Percentiles rank a stretch among this genome's conserved stretches.
Evolutionary conservation across 2,113 vertebrate genomes (phyloP).

Genomic region (Melospiza georgiana): DNA sequence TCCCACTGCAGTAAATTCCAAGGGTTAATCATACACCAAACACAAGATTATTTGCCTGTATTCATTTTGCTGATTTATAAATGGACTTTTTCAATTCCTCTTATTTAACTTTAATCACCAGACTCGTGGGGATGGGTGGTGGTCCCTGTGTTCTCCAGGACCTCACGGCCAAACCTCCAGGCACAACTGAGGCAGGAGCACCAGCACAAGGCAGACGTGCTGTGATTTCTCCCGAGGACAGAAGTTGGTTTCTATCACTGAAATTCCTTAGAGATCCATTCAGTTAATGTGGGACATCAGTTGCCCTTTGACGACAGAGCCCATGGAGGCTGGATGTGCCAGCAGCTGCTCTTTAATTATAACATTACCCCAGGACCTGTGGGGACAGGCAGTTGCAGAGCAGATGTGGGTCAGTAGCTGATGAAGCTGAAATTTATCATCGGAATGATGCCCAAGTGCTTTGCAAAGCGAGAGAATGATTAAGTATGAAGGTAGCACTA

Average conservation of each 20-base stretch:
- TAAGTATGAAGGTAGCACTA: conserved; percentile 58
- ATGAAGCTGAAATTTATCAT: conserved; percentile 70
- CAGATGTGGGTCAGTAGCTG: conserved; percentile 61
- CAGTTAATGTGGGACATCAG: conserved; percentile 56
- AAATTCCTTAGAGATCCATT: conserved; percentile 42
- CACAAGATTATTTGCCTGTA: conserved; percentile 52
- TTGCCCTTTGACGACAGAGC: conserved; percentile 33
- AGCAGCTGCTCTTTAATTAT: conserved; percentile 64
- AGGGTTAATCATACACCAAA: conserved; percentile 68
- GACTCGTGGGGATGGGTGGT: neutral
- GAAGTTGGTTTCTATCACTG: neutral
- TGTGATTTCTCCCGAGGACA: neutral
- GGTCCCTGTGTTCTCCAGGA: neutral
- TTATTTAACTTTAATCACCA: neutral
- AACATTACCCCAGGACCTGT: conserved; percentile 28
- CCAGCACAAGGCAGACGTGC: neutral
- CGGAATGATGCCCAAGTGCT: conserved; percentile 47
- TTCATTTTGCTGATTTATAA: conserved; percentile 2
- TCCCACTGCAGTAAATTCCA: conserved; percentile 71
- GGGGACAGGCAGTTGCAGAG: conserved; percentile 31
- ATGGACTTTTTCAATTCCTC: neutral
- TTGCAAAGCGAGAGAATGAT: conserved; percentile 58
- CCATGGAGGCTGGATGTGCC: neutral
- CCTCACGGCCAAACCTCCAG: neutral
- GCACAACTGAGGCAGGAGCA: neutral